phyloP scores from a whole-genome alignment of 2,888 invertebrate genomes.

The Eutolmus rufibarbis region DNA sequence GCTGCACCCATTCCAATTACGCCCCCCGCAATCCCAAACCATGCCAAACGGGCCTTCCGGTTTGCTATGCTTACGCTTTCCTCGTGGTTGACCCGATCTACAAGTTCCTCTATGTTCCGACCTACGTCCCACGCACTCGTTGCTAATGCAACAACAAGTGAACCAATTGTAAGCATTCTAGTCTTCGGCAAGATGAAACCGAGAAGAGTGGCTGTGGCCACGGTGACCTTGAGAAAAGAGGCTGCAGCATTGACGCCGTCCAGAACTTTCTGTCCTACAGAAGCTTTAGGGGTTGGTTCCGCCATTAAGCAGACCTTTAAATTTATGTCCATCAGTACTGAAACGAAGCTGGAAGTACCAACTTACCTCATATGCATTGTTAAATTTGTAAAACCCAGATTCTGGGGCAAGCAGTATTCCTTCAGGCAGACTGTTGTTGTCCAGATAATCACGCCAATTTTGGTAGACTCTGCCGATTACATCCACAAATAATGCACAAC shows the following conservation, averaged over 20 bases:
- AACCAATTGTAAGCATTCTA: no score
- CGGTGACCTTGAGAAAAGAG: constrained; percentile 48
- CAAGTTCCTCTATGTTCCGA: background rate
- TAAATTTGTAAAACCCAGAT: background rate
- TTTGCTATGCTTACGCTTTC: background rate
- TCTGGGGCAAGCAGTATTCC: background rate
- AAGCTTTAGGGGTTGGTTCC: constrained; percentile 44
- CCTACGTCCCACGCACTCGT: background rate
- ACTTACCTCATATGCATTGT: background rate
- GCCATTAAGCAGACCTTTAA: background rate
- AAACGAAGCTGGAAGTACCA: background rate
- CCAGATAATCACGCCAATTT: background rate
- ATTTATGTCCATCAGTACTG: background rate
- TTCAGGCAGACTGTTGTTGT: background rate
- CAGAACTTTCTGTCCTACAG: constrained; percentile 45
- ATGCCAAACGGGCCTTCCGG: background rate
- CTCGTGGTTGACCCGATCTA: background rate
- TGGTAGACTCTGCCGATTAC: background rate
- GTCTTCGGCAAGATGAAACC: constrained; percentile 43
- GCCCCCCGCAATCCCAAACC: background rate
- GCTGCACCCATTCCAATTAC: background rate
- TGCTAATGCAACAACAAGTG: background rate
- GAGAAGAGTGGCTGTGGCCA: constrained; percentile 50
- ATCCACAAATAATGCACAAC: constrained; percentile 8
- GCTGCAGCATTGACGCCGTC: no score